Evolutionary conservation across 2,113 vertebrate species (phyloP).

Genomic region (Spheniscus mendiculus): DNA sequence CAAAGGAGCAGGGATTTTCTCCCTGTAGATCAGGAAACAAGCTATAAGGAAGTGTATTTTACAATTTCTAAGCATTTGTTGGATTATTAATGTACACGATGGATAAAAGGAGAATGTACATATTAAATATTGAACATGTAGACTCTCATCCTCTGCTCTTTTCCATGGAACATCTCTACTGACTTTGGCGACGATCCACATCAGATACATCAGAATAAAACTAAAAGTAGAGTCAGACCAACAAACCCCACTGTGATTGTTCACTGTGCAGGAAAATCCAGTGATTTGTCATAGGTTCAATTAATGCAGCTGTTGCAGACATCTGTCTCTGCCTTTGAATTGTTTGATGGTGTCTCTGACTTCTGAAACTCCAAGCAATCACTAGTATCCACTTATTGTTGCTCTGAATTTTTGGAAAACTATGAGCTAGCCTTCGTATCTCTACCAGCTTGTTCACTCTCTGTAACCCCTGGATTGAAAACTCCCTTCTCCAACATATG

Average conservation of each 20-base stretch:
- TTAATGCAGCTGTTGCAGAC: not conserved
- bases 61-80: not conserved
- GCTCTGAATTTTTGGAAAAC: not conserved
- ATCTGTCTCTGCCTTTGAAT: not conserved
- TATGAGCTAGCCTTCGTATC: not conserved
- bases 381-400: not conserved
- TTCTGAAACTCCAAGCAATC: not conserved
- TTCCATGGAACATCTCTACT: not conserved
- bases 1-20: not conserved
- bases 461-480: not conserved
- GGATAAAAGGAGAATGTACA: not conserved
- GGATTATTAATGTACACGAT: fast-evolving
- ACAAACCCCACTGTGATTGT: not conserved
- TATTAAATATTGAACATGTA: not conserved
- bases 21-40: not conserved
- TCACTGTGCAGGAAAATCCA: not conserved
- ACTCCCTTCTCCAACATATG: not conserved
- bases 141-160: not conserved
- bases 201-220: not conserved
- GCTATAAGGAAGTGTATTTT: not conserved
- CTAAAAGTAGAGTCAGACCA: not conserved
- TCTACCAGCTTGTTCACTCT: not conserved
- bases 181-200: not conserved
- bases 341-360: not conserved
- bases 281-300: not conserved